These are phyloP conservation scores for Scaptomyza graminum DNA, from an alignment of 1,140 invertebrate genomes.

Conservation along the genomic window DNA sequence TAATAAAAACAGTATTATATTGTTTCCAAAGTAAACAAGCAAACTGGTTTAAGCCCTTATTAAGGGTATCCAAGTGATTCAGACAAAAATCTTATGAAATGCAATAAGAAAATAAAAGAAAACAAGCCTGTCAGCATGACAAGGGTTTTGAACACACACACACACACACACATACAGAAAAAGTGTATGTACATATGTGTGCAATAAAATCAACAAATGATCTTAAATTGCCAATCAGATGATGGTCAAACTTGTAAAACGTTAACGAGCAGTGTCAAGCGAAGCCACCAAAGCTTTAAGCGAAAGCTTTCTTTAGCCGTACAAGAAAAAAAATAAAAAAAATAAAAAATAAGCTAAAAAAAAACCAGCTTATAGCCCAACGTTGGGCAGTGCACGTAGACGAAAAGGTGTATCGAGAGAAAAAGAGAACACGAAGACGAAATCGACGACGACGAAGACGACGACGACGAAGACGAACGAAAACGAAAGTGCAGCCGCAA, in stretches of 20 bases:
- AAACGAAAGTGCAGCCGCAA: conserved; percentile 51
- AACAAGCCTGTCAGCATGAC: neutral
- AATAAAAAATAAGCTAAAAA: neutral
- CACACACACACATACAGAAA: neutral
- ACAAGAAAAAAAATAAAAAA: neutral
- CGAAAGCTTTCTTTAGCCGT: conserved; percentile 16
- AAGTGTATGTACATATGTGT: neutral
- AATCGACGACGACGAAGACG: neutral
- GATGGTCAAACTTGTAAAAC: conserved; percentile 33
- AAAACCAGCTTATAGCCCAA: conserved; percentile 14
- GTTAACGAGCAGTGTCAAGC: conserved; percentile 33
- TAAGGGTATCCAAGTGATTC: neutral
- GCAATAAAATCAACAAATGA: conserved; percentile 17
- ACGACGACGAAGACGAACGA: conserved; percentile 29
- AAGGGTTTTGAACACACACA: neutral
- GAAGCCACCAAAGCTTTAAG: conserved; percentile 3
- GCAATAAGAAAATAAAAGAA: too few species aligned
- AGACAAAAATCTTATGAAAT: too few species aligned
- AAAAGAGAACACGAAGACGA: neutral
- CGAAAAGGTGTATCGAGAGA: conserved; percentile 14
- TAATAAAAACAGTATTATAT: too few species aligned
- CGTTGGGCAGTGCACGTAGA: conserved; percentile 41
- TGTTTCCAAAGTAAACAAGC: too few species aligned
- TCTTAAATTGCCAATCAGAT: conserved; percentile 16
- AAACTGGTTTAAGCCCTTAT: too few species aligned